Base-by-base conservation (phyloP, 2,113 vertebrate species). In the Hipposideros armiger region DNA sequence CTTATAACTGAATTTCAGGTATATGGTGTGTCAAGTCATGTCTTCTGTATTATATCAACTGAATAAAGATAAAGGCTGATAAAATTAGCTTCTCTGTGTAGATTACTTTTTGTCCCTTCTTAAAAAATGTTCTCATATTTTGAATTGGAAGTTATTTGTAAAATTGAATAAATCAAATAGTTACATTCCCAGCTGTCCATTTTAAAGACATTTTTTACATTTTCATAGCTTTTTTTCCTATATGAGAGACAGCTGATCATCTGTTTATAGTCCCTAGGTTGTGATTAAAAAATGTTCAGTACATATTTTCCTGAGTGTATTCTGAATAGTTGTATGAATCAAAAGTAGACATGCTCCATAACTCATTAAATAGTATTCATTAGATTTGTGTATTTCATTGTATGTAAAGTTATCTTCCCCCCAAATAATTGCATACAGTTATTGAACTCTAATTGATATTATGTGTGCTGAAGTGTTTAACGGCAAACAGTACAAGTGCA, bases 101-200 rank as follows among this genome's bases (percentile, higher is more conserved):
- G 16, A 69, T 56, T 90, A 16, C 2, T 40, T 67, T 45, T 45
- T 84, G 26, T 24, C 3, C 1, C 40, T 11, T 47, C 40, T 60
- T 66, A 67, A 81, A 91, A 67, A 54, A 2, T 42, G 4, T 2
- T 78, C 7, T 83, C 20, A 32, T 15, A 40, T 40, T 81, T 88
- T 90, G 28, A 90, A 32, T 56, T 62, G 11, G 80, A 92, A 80
- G 8, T 52, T 91, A n/a, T 78, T 87, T 96, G 4, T 76, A 50
- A 90, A 94, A 69, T 14, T 95, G 15, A 5, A 30, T 90, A 66
- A 88, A 45, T 7, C 4, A 76, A 87, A 74, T 90, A 47, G 54
- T 52, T 85, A 2, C 13, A 54, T 76, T 93, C 10, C 1, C 2
- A 84, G 26, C 5, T 92, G 14, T 47, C n/a, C 11, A 81, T 67